A percentile compares a stretch with the other conserved stretches of the same genome.
Conservation (phyloP, 2,797 vertebrate species). For the Sphenodon punctatus region DNA sequence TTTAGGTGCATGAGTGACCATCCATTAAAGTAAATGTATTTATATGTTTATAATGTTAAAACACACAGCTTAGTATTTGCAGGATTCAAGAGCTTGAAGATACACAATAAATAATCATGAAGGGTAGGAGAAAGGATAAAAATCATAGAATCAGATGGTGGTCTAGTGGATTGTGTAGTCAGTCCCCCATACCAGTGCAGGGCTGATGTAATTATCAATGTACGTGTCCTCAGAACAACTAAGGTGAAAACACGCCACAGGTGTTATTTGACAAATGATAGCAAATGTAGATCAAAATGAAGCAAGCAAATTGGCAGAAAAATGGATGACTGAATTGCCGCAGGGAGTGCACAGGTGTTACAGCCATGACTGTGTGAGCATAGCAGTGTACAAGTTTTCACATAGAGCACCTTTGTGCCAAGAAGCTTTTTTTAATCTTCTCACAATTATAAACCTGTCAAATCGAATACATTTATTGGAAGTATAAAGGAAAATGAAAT, state of each 20-base stretch:
- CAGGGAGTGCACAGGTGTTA: conserved; percentile 68
- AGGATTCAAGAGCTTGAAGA: too few species aligned
- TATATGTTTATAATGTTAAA: neutral
- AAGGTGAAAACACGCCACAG: conserved; percentile 61
- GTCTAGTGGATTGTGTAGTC: conserved; percentile 18
- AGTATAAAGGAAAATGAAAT: conserved; percentile 23
- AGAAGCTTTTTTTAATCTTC: conserved; percentile 40
- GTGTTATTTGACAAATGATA: conserved; percentile 67
- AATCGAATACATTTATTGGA: conserved; percentile 33
- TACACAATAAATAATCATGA: neutral
- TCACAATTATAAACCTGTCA: conserved; percentile 50
- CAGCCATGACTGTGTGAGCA: conserved; percentile 50
- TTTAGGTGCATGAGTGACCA: neutral
- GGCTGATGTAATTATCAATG: conserved; percentile 44
- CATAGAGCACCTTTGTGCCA: conserved; percentile 6
- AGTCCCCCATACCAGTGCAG: conserved; percentile 27
- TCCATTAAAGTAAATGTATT: neutral
- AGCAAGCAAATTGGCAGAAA: conserved; percentile 58
- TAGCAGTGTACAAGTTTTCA: conserved; percentile 43
- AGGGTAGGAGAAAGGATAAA: neutral
- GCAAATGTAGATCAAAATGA: conserved; percentile 70
- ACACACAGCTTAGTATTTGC: neutral
- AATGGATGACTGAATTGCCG: conserved; percentile 58
- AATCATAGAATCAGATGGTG: conserved; percentile 12
- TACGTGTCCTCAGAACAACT: conserved; percentile 47